Conservation (phyloP, 2,113 vertebrate species). For the Dermatemys mawii region DNA sequence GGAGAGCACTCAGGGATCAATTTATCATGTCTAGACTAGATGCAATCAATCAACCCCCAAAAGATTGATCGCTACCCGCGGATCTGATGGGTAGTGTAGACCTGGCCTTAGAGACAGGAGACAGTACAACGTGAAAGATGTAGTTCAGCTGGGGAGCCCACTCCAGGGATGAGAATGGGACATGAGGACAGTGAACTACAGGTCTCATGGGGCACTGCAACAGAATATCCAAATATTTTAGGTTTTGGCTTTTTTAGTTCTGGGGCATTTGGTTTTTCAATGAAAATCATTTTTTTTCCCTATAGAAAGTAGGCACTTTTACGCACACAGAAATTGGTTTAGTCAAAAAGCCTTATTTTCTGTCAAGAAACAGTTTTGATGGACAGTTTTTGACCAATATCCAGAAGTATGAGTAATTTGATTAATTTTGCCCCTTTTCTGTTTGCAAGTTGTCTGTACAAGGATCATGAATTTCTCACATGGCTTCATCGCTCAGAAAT, state of each 20-base stretch:
- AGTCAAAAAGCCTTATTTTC: not conserved
- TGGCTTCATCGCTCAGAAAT: constrained; percentile 46
- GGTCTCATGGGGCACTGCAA: not conserved
- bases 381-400: constrained; percentile 59
- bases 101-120: constrained; percentile 44
- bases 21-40: no score
- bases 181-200: constrained; percentile 53
- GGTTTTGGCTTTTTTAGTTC: not conserved
- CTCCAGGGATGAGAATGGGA: constrained; percentile 43
- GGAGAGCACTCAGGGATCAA: no score
- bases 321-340: constrained; percentile 52
- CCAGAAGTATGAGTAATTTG: constrained; percentile 72
- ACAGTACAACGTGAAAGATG: not conserved
- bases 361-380: constrained; percentile 59
- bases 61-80: no score
- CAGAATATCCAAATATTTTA: not conserved
- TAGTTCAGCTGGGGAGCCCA: constrained; percentile 51
- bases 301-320: constrained; percentile 55
- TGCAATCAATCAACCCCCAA: no score
- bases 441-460: constrained; percentile 52
- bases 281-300: constrained; percentile 43
- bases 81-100: no score
- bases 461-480: constrained; percentile 54
- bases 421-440: constrained; percentile 65
- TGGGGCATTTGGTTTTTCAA: constrained; percentile 62